Evolutionary conservation across 2,113 vertebrate genomes (phyloP).

Genomic region (Apodemus speciosus): DNA sequence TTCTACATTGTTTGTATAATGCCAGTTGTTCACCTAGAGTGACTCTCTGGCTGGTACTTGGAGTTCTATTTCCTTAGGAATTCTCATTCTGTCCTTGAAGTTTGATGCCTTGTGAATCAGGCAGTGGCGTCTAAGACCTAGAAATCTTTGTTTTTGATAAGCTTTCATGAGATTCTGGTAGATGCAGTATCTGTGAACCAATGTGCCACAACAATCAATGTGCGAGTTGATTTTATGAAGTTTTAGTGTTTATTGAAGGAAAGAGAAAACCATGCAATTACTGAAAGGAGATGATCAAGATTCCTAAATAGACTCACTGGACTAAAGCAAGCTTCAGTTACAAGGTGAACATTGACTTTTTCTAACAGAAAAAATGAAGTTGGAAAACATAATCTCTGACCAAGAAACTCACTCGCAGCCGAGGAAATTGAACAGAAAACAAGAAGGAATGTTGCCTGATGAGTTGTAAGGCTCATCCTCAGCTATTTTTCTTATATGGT

Average conservation of each 20-base stretch:
- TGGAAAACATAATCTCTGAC: neutral
- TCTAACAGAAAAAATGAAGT: conserved; percentile 23
- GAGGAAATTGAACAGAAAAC: neutral
- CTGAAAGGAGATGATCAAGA: neutral
- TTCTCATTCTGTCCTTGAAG: neutral
- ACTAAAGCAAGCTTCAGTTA: neutral
- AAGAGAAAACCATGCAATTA: neutral
- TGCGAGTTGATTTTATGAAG: neutral
- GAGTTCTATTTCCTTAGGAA: neutral
- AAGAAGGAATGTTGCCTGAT: neutral
- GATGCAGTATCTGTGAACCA: neutral
- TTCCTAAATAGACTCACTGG: neutral
- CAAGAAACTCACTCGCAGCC: neutral
- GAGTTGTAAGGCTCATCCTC: neutral
- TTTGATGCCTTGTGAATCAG: neutral
- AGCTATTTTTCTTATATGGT: neutral
- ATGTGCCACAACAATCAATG: neutral
- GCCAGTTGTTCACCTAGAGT: neutral
- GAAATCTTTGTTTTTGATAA: neutral
- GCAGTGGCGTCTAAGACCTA: neutral
- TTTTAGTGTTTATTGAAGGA: neutral
- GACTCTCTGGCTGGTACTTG: neutral
- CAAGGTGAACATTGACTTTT: neutral
- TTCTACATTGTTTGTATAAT: neutral
- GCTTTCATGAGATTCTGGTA: neutral